Conservation (phyloP, 2,888 invertebrate species). For the Volucella zonaria region DNA sequence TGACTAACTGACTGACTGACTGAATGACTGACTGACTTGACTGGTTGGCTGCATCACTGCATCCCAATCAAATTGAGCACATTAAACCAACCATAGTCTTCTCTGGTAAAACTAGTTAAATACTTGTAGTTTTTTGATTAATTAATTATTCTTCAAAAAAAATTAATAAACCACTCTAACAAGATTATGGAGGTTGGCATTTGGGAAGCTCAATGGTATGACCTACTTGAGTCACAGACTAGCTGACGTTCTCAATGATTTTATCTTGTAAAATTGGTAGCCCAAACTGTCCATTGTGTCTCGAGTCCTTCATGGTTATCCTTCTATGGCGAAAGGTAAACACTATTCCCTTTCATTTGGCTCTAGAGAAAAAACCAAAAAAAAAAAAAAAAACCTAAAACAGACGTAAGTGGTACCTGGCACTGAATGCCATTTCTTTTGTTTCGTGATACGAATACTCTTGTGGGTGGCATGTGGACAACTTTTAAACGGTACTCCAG, state of each 20-base stretch:
- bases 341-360: constrained; percentile 20
- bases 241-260: constrained; percentile 7
- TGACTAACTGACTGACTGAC: constrained; percentile 8
- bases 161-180: constrained; percentile 36
- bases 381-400: neutral
- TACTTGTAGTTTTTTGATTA: constrained; percentile 49
- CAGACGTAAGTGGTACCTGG: constrained; percentile 18
- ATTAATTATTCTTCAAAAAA: constrained; percentile 37
- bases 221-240: constrained; percentile 57
- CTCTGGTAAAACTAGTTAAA: neutral
- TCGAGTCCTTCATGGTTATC: constrained; percentile 38
- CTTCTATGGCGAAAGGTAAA: constrained; percentile 32
- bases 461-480: constrained; percentile 63
- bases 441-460: constrained; percentile 20
- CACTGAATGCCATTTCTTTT: constrained; percentile 41
- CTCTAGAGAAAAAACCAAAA: too few relatives aligned
- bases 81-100: neutral
- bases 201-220: constrained; percentile 52
- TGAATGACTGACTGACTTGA: constrained; percentile 4
- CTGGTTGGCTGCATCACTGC: constrained; percentile 27
- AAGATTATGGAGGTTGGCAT: constrained; percentile 46
- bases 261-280: neutral
- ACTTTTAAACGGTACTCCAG: constrained; percentile 54
- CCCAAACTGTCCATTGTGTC: constrained; percentile 23
- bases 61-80: constrained; percentile 6